These are phyloP conservation scores for Sisyra terminalis DNA, from an alignment of 2,888 invertebrate genomes.

Conservation along the genomic window DNA sequence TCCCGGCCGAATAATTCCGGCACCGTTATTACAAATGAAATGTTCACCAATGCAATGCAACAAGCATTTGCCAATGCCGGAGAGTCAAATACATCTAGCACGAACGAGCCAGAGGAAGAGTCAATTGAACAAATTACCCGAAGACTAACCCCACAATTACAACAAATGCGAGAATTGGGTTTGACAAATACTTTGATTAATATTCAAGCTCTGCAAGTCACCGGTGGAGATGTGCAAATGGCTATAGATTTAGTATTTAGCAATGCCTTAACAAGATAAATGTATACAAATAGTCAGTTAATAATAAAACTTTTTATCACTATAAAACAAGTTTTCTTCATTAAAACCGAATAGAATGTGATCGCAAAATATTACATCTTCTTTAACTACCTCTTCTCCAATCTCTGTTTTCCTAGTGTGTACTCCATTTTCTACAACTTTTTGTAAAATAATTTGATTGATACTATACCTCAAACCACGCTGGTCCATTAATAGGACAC, in stretches of 20 bases:
- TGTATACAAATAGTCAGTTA: not conserved
- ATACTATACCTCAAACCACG: too few species aligned
- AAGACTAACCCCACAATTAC: constrained; percentile 38
- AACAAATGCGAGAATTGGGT: constrained; percentile 84
- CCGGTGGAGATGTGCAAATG: constrained; percentile 72
- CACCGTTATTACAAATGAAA: constrained; percentile 50
- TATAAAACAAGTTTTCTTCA: too few species aligned
- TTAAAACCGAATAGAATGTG: too few species aligned
- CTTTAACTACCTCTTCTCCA: too few species aligned
- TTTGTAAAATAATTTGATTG: too few species aligned
- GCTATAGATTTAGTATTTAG: constrained; percentile 82
- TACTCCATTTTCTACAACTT: too few species aligned
- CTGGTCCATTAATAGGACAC: too few species aligned
- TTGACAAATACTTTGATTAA: constrained; percentile 70
- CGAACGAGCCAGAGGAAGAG: constrained; percentile 14
- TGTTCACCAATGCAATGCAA: constrained; percentile 63
- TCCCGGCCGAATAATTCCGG: constrained; percentile 17
- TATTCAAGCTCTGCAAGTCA: constrained; percentile 66
- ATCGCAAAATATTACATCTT: too few species aligned
- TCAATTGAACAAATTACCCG: constrained; percentile 19
- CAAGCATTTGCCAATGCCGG: constrained; percentile 38
- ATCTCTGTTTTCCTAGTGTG: too few species aligned
- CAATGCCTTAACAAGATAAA: constrained; percentile 24
- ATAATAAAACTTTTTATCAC: too few species aligned
- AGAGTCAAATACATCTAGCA: constrained; percentile 13